Percentiles rank a stretch among this genome's conserved stretches.
Evolutionary conservation across 1,140 invertebrate species (phyloP).

Genomic region (Drosophila obscura): DNA sequence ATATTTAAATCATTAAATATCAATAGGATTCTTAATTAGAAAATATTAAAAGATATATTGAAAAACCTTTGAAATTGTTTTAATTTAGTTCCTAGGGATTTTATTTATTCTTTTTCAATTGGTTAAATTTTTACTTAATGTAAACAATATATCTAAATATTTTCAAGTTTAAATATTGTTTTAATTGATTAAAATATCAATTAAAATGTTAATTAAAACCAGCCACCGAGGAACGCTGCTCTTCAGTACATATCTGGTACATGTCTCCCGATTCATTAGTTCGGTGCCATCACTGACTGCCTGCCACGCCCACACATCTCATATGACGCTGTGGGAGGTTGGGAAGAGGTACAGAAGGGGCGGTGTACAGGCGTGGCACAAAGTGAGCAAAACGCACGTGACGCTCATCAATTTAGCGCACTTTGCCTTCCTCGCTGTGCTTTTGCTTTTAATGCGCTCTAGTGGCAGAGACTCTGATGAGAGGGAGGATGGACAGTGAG

Average conservation of each 20-base stretch:
- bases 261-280: conserved; percentile 13
- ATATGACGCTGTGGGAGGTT: conserved; percentile 44
- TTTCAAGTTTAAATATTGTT: no score
- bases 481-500: conserved; percentile 16
- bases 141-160: no score
- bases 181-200: no score
- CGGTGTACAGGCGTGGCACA: conserved; percentile 45
- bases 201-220: no score
- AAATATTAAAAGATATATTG: not conserved
- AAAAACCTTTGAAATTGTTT: no score
- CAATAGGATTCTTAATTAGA: no score
- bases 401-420: conserved; percentile 82
- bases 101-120: not conserved
- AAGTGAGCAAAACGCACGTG: conserved; percentile 77
- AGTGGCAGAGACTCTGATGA: conserved; percentile 18
- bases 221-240: no score
- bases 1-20: no score
- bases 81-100: not conserved
- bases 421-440: conserved; percentile 60
- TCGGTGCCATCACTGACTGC: conserved; percentile 37
- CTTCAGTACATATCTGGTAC: no score
- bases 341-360: not conserved
- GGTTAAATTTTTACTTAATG: not conserved
- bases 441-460: conserved; percentile 72
- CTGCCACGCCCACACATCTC: conserved; percentile 29